Conservation (phyloP, 2,888 invertebrate species). For the Pollenia amentaria region DNA sequence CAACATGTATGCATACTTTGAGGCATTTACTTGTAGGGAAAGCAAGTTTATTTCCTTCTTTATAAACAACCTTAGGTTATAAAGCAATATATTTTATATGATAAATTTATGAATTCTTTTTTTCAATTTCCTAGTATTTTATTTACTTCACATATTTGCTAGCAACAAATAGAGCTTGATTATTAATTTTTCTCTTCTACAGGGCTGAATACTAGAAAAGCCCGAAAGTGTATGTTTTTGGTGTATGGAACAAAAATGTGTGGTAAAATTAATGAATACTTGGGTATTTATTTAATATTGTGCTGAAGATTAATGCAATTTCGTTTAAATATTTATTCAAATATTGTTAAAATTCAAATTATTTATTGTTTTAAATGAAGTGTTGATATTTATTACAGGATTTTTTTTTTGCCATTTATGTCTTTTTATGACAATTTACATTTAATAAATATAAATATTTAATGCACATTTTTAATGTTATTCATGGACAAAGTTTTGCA, state of each 20-base stretch:
- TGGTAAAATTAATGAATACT: neutral
- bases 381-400: constrained; percentile 66
- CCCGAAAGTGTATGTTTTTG: constrained; percentile 24
- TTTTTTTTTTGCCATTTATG: constrained; percentile 25
- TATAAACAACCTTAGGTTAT: constrained; percentile 53
- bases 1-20: constrained; percentile 26
- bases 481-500: constrained; percentile 12
- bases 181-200: neutral
- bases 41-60: neutral
- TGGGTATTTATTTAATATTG: too few relatives aligned
- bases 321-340: constrained; percentile 27
- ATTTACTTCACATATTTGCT: constrained; percentile 46
- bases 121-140: constrained; percentile 42
- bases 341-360: constrained; percentile 10
- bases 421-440: constrained; percentile 52
- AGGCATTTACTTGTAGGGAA: neutral
- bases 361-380: constrained; percentile 67
- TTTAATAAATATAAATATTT: neutral
- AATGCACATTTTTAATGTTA: constrained; percentile 37
- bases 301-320: neutral
- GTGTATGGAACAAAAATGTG: neutral
- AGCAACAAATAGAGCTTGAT: constrained; percentile 13
- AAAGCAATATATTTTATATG: constrained; percentile 23
- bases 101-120: neutral
- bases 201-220: neutral